Base-by-base conservation (phyloP, 2,888 invertebrate species). In the Bibio marci region DNA sequence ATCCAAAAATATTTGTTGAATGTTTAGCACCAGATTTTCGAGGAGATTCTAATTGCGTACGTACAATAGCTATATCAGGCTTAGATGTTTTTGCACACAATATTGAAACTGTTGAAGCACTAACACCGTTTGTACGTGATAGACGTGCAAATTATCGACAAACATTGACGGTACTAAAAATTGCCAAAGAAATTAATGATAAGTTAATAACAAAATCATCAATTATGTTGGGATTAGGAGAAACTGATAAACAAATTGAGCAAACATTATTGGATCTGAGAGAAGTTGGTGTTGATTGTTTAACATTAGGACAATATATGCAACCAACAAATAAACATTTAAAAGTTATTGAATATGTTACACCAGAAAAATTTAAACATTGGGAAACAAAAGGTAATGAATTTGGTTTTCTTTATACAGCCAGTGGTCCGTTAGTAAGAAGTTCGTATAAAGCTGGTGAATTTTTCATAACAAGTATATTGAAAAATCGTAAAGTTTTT, bases 271-370 rank as follows among this genome's bases (percentile, higher is more conserved):
- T 71, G 64, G 94, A 95, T 65, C 66, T 95, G 35, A 72, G 81
- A 40, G 62, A 64, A 19, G 75, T 68, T 1, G 83, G 79, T 27
- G 97, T 99, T 0, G 97, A 97, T 61, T 95, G 95, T 56, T 61
- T 99, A 0, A 98, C 98, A 1, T 66, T 98, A 5, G 98, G 98
- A 0, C 98, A 98, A 55, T 98, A 99, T 63, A 98, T 99, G 95
- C 98, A 99, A 59, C 98, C 98, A 0, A 98, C 97, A 0, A 95
- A 91, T 54, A 71, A 82, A 8, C 98, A 98, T 59, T 66, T 98
- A 19, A 88, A 86, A 65, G 83, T 94, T 1, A 77, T 79, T 32
- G 97, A 98, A 59, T 99, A 97, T 64, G 87, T 98, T 0, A 94
- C 92, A 0, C 97, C 97, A 0, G 83, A 81, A 44, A 91, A 90